Percentiles rank a stretch among this genome's conserved stretches.
These are phyloP conservation scores for Carcharodon carcharias DNA, from an alignment of 2,797 vertebrate species.

Conservation along the genomic window DNA sequence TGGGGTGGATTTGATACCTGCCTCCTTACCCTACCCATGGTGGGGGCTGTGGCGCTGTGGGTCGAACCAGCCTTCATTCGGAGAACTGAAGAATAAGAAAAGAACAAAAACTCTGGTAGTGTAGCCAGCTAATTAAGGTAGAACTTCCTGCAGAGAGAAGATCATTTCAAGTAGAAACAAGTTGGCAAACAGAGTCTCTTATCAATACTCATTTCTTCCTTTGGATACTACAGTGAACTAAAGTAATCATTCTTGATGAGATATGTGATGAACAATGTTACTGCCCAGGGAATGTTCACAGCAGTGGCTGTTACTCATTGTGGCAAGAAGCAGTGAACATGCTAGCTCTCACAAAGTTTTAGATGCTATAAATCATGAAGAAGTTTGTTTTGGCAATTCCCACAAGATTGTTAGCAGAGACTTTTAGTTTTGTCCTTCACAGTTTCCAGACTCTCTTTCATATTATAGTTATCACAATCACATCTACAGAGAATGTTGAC, in stretches of 20 bases:
- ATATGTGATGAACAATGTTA: background rate
- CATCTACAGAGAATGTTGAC: background rate
- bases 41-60: too few species aligned
- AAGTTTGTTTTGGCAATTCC: background rate
- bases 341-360: background rate
- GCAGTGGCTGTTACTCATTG: background rate
- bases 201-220: background rate
- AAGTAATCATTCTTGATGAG: conserved; percentile 3
- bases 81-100: too few species aligned
- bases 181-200: background rate
- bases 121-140: background rate
- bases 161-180: background rate
- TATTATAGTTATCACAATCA: background rate
- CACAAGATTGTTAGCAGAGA: background rate
- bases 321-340: background rate
- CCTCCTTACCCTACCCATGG: too few species aligned
- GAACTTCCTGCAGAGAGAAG: background rate
- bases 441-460: background rate
- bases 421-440: background rate
- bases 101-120: background rate
- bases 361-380: background rate
- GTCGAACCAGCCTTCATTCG: too few species aligned
- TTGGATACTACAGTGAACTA: background rate
- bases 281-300: background rate
- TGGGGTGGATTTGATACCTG: too few species aligned